phyloP scores from a whole-genome alignment of 2,888 invertebrate genomes.

The Dexiosoma caninum region DNA sequence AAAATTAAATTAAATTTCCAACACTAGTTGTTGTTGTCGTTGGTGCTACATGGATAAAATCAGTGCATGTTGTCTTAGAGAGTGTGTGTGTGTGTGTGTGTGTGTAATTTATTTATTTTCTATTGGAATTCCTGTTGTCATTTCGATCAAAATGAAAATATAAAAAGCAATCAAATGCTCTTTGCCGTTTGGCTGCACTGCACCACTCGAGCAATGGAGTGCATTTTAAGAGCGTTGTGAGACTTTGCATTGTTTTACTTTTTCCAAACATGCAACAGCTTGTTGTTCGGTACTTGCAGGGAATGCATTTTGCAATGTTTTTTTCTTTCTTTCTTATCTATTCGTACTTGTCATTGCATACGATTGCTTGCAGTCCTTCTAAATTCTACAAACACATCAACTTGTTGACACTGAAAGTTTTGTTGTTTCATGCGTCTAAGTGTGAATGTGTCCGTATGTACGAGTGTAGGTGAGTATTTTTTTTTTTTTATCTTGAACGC shows the following conservation, averaged over 20 bases:
- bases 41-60: too few species aligned
- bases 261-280: slow-evolving; percentile 32
- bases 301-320: slow-evolving; percentile 6
- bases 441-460: background rate
- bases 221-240: slow-evolving; percentile 13
- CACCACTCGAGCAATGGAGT: background rate
- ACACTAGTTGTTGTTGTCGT: slow-evolving; percentile 14
- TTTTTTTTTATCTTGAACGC: too few species aligned
- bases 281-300: slow-evolving; percentile 24
- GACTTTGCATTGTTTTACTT: slow-evolving; percentile 16
- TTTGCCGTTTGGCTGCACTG: background rate
- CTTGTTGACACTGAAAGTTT: slow-evolving; percentile 32
- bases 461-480: background rate
- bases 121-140: slow-evolving; percentile 20
- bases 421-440: background rate
- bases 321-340: background rate
- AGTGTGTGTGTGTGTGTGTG: background rate
- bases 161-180: background rate
- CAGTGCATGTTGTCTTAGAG: background rate
- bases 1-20: slow-evolving; percentile 33
- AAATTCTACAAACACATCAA: slow-evolving; percentile 10
- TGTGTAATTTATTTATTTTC: slow-evolving; percentile 34
- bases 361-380: background rate
- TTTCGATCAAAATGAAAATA: slow-evolving; percentile 13
- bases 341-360: background rate